A percentile compares a stretch with the other conserved stretches of the same genome.
Conservation (phyloP, 2,797 vertebrate genomes). For the Xenops minutus region DNA sequence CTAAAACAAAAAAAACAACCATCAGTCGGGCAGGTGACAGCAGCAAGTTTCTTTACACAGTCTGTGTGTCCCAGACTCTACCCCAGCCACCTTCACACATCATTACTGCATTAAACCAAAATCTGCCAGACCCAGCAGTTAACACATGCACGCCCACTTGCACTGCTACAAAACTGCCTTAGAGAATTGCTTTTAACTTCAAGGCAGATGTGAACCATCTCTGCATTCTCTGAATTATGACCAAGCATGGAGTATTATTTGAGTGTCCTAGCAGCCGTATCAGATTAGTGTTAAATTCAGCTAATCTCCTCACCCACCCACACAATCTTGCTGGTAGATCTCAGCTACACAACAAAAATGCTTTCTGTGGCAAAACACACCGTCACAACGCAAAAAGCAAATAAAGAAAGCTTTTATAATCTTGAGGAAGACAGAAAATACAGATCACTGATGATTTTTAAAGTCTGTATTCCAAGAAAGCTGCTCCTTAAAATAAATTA, state of each 20-base stretch:
- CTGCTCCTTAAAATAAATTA: not conserved
- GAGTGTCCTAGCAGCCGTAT: not conserved
- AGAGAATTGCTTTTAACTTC: not conserved
- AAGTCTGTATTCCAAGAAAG: constrained; percentile 5
- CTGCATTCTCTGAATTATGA: not conserved
- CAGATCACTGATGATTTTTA: not conserved
- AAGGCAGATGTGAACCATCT: not conserved
- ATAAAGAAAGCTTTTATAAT: not conserved
- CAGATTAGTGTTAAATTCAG: not conserved
- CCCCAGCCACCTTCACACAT: not conserved
- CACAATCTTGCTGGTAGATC: not conserved
- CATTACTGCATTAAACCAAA: not conserved
- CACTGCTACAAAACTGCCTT: not conserved
- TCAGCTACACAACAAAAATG: not conserved
- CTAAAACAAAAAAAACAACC: not conserved
- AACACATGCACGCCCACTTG: not conserved
- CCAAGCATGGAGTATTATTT: not conserved
- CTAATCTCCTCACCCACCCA: not conserved
- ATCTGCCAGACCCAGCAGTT: not conserved
- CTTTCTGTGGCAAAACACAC: not conserved
- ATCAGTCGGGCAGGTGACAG: not conserved
- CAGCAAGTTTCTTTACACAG: not conserved
- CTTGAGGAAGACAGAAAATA: not conserved
- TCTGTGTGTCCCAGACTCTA: not conserved
- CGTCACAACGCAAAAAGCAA: not conserved